A percentile compares a stretch with the other conserved stretches of the same genome.
Conservation (phyloP, 2,797 vertebrate genomes). For the Clarias fuscus region DNA sequence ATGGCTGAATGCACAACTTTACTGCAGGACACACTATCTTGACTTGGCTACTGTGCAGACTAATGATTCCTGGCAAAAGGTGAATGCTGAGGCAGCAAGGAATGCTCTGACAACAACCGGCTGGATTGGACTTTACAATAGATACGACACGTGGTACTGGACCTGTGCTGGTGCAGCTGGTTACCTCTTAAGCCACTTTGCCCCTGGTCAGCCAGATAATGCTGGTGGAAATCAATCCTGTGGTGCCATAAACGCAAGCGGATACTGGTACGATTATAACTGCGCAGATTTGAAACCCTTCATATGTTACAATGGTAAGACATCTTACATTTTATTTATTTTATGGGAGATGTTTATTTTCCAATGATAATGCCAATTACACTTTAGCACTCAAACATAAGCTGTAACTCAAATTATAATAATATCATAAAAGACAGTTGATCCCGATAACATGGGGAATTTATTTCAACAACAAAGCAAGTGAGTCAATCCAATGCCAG, state of each 20-base stretch:
- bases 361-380: too few relatives aligned
- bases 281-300: not conserved
- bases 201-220: not conserved
- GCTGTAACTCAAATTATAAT: too few relatives aligned
- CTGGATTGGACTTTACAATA: not conserved
- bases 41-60: constrained; percentile 1
- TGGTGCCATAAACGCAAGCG: not conserved
- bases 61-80: not conserved
- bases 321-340: too few relatives aligned
- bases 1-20: not conserved
- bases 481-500: too few relatives aligned
- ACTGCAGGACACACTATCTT: not conserved
- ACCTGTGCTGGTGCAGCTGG: too few relatives aligned
- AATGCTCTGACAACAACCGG: not conserved
- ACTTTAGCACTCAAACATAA: too few relatives aligned
- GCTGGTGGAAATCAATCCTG: not conserved
- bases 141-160: not conserved
- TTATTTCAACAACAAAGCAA: too few relatives aligned
- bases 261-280: not conserved
- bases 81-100: not conserved
- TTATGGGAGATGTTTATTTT: too few relatives aligned
- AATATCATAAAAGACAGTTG: too few relatives aligned
- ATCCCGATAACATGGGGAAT: too few relatives aligned
- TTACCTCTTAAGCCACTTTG: not conserved
- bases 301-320: constrained; percentile 22